These are phyloP conservation scores for Ciconia stormi DNA, from an alignment of 2,113 vertebrate genomes.

Conservation along the genomic window DNA sequence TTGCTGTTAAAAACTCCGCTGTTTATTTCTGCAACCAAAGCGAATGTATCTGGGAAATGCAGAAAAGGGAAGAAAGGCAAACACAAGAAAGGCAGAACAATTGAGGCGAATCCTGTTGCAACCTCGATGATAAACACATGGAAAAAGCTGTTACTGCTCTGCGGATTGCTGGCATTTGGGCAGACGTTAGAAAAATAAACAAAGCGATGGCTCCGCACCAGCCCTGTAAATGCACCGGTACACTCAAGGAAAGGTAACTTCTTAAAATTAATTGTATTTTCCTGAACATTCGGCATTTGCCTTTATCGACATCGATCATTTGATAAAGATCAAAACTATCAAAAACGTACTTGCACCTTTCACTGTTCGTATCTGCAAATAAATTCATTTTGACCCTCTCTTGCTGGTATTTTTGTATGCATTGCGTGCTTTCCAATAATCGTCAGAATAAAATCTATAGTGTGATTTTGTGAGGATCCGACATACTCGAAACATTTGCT, in stretches of 20 bases:
- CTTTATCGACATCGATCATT: neutral
- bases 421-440: neutral
- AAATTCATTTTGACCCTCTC: neutral
- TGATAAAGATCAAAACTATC: neutral
- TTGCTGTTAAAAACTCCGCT: slow-evolving; percentile 78
- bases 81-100: slow-evolving; percentile 52
- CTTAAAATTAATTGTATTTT: neutral
- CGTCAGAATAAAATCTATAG: neutral
- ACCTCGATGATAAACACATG: slow-evolving; percentile 58
- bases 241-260: slow-evolving; percentile 25
- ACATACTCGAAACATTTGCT: neutral
- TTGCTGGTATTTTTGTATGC: neutral
- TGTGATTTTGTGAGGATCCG: neutral
- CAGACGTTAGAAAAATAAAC: slow-evolving; percentile 56
- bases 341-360: neutral
- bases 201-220: slow-evolving; percentile 14
- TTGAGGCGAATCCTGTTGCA: slow-evolving; percentile 56
- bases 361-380: neutral
- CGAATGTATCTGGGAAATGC: slow-evolving; percentile 50
- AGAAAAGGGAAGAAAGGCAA: slow-evolving; percentile 51
- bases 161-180: slow-evolving; percentile 51
- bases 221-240: neutral
- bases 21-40: slow-evolving; percentile 83
- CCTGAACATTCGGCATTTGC: neutral
- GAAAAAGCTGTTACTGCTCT: slow-evolving; percentile 54